Evolutionary conservation across 2,888 invertebrate genomes (phyloP).

Genomic region (Colostygia pectinataria): DNA sequence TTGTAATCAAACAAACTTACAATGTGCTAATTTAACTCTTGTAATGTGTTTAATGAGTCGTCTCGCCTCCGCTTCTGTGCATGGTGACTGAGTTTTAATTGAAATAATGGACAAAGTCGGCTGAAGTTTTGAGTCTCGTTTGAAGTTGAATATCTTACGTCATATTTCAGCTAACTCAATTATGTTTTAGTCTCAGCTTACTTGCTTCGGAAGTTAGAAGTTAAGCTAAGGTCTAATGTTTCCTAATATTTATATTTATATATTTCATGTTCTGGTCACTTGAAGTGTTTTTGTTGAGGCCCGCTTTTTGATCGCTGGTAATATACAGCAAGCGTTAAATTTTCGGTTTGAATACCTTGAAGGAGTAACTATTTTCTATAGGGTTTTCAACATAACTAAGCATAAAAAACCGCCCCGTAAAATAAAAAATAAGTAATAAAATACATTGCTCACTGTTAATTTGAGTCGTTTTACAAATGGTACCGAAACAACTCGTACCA

Average conservation of each 20-base stretch:
- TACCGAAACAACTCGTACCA: no score
- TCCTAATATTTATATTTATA: constrained; percentile 3
- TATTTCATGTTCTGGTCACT: no score
- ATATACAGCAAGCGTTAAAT: no score
- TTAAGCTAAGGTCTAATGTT: background rate
- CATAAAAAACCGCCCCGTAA: no score
- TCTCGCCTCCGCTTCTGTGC: constrained; percentile 30
- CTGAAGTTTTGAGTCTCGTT: constrained; percentile 39
- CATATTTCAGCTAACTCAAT: constrained; percentile 40
- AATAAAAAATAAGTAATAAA: no score
- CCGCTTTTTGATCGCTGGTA: no score
- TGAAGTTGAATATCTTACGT: constrained; percentile 36
- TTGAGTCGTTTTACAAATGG: no score
- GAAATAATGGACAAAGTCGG: constrained; percentile 49
- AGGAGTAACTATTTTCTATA: no score
- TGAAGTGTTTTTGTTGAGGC: no score
- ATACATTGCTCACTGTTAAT: no score
- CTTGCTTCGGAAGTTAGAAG: constrained; percentile 2
- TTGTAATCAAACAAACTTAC: constrained; percentile 33
- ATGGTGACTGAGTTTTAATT: constrained; percentile 57
- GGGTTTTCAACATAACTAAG: no score
- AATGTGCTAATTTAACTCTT: constrained; percentile 44
- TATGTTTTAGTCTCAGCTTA: constrained; percentile 19
- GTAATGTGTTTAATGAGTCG: constrained; percentile 47
- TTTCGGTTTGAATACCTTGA: no score